Conservation (phyloP, 2,113 vertebrate species). For the Oncorhynchus tshawytscha region DNA sequence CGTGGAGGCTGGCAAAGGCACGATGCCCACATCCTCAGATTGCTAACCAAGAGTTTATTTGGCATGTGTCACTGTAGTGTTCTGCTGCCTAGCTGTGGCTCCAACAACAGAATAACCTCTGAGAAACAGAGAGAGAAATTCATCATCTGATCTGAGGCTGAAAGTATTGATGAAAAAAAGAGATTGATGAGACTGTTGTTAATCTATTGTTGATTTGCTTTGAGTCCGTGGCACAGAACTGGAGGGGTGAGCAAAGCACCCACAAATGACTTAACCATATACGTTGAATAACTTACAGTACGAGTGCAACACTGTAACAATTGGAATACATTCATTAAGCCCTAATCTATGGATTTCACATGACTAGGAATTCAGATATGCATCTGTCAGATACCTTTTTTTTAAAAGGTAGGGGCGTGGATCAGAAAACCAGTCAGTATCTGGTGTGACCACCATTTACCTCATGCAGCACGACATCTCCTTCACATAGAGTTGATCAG, state of each 20-base stretch:
- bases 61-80: constrained; percentile 65
- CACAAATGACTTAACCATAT: constrained; percentile 15
- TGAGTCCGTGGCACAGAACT: constrained; percentile 1
- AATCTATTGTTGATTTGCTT: neutral
- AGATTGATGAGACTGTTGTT: neutral
- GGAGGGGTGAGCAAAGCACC: constrained; percentile 28
- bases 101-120: constrained; percentile 56
- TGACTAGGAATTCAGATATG: too few species aligned
- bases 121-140: neutral
- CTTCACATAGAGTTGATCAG: too few species aligned
- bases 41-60: constrained; percentile 69
- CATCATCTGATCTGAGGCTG: neutral
- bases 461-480: too few species aligned
- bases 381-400: too few species aligned
- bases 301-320: too few species aligned
- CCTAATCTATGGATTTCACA: too few species aligned
- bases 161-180: neutral
- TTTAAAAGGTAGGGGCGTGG: too few species aligned
- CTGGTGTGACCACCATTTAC: too few species aligned
- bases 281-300: neutral
- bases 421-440: too few species aligned
- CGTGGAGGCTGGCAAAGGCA: constrained; percentile 68
- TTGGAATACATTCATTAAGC: too few species aligned
- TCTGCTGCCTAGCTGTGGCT: constrained; percentile 43
- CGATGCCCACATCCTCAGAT: constrained; percentile 54